A percentile compares a stretch with the other conserved stretches of the same genome.
Evolutionary conservation across 2,888 invertebrate species (phyloP).

Genomic region (Ophion costatus): DNA sequence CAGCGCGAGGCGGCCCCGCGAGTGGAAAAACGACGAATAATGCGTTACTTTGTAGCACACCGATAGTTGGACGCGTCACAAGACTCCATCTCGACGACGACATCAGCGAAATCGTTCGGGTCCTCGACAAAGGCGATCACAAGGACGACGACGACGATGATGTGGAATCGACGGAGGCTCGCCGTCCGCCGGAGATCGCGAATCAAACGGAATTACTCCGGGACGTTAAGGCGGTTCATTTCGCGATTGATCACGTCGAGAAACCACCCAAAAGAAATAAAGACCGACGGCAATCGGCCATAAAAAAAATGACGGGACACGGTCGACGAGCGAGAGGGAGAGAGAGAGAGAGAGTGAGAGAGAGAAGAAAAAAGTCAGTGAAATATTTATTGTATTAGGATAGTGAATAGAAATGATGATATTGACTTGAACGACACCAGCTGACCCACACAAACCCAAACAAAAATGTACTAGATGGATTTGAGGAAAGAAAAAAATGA

Average conservation of each 20-base stretch:
- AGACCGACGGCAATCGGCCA: neutral
- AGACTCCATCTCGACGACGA: neutral
- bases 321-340: neutral
- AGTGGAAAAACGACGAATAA: no score
- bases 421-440: no score
- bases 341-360: no score
- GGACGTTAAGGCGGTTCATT: neutral
- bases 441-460: no score
- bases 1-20: no score
- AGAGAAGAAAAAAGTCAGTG: no score
- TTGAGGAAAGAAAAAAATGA: no score
- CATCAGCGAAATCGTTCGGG: neutral
- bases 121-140: neutral
- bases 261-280: neutral
- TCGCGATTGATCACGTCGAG: neutral
- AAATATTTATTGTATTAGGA: no score
- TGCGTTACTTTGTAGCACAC: no score
- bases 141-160: neutral
- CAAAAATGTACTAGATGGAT: no score
- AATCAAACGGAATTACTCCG: neutral
- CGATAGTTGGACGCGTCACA: neutral
- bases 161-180: neutral
- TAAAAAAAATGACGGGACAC: neutral
- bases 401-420: no score
- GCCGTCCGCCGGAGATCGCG: neutral